Evolutionary conservation across 2,113 vertebrate genomes (phyloP).

Genomic region (Herpetotheres cachinnans): DNA sequence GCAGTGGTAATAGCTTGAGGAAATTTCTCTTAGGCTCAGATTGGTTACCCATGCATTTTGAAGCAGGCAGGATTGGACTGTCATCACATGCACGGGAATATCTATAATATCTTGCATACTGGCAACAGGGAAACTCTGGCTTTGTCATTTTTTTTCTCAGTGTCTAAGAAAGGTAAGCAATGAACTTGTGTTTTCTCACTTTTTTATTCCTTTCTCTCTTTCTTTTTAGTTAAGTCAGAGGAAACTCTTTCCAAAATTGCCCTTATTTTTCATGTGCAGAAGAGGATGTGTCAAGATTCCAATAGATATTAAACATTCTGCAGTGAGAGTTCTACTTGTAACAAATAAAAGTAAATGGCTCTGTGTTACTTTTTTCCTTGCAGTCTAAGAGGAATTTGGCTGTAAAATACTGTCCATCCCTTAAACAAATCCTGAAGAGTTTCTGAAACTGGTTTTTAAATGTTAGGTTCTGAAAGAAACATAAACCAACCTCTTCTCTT

Average conservation of each 20-base stretch:
- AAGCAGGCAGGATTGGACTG: not conserved
- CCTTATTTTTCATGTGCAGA: not conserved
- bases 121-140: not conserved
- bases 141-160: not conserved
- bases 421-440: not conserved
- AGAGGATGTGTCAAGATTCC: not conserved
- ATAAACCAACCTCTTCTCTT: not conserved
- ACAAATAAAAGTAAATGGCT: not conserved
- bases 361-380: not conserved
- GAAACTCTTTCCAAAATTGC: not conserved
- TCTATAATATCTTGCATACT: not conserved
- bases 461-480: not conserved
- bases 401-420: not conserved
- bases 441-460: not conserved
- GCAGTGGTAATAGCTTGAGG: not conserved
- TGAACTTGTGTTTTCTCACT: not conserved
- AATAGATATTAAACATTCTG: not conserved
- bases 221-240: not conserved
- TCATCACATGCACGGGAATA: not conserved
- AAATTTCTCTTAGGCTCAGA: not conserved
- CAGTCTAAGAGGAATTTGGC: conserved; percentile 1
- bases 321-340: not conserved
- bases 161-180: not conserved
- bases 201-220: not conserved
- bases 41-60: not conserved